phyloP scores from a whole-genome alignment of 2,797 vertebrate genomes.

The Sternotherus odoratus region DNA sequence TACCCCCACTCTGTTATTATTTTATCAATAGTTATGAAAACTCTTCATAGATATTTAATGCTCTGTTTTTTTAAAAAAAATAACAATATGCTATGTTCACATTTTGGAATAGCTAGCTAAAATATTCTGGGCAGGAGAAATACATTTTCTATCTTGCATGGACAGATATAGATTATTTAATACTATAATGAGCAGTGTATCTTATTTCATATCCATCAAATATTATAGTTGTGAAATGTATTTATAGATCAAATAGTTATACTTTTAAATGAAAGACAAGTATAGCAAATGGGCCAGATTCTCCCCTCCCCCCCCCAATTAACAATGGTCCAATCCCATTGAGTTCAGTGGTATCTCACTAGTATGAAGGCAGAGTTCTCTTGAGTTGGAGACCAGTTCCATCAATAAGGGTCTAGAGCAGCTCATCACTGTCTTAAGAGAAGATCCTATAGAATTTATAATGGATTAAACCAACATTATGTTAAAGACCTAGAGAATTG shows the following conservation, averaged over 20 bases:
- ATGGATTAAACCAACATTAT: not conserved
- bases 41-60: accelerated
- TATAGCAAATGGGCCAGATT: not conserved
- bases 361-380: not conserved
- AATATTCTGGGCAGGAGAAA: not conserved
- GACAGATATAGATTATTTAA: not conserved
- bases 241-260: not conserved
- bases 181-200: accelerated
- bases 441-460: not conserved
- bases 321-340: not conserved
- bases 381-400: not conserved
- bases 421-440: not conserved
- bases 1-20: not conserved
- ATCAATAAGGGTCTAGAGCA: not conserved
- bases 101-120: not conserved
- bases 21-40: not conserved
- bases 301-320: not conserved
- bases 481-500: not conserved
- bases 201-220: not conserved
- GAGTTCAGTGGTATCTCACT: not conserved
- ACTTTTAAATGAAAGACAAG: not conserved
- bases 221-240: not conserved
- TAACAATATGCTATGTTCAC: not conserved
- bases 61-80: not conserved
- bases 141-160: accelerated